Base-by-base conservation (phyloP, 1,140 invertebrate genomes). In the Thrips palmi region DNA sequence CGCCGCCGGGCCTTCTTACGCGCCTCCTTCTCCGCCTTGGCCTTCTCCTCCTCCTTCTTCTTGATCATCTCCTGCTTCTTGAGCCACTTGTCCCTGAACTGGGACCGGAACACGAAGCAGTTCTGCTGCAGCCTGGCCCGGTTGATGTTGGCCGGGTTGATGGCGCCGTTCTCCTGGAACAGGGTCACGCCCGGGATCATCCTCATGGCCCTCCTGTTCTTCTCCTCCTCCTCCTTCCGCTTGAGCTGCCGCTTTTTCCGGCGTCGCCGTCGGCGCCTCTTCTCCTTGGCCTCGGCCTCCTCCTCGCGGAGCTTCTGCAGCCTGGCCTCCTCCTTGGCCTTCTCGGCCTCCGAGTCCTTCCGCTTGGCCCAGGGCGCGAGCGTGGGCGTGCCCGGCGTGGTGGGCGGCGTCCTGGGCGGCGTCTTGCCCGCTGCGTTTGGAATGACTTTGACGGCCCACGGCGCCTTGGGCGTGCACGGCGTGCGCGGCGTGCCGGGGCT, bases 231-330 rank as follows among this genome's bases (percentile, higher is more conserved):
- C 39, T 44, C 29, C 11, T 29, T 36, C 18, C 17, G 19, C 27
- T 14, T 27, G 23, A 18, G 12, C 40, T 19, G 30, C 37, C 31
- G 14, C 39, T 15, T 39, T 45, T 15, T 27, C 37, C 39, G 22
- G 29, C 30, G 29, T 15, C 23, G 31, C 12, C 32, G 27, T 12
- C 33, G 17, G 17, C 19, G 30, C 1, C 37, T 33, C 0, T 36
- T 39, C 4, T 55, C 52, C 20, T 52, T 55, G 0, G 51, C 35
- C 18, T 53, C 32, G 2, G 50, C 55, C 2, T 56, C 54, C 11
- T 42, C n/a, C n/a, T n/a, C n/a, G n/a, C n/a, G n/a, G n/a, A n/a
- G n/a, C n/a, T n/a, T n/a, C n/a, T n/a, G n/a, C n/a, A n/a, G n/a
- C n/a, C n/a, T n/a, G n/a, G n/a, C n/a, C n/a, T n/a, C n/a, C n/a